phyloP scores from a whole-genome alignment of 2,113 vertebrate genomes.

The Ellobius talpinus region DNA sequence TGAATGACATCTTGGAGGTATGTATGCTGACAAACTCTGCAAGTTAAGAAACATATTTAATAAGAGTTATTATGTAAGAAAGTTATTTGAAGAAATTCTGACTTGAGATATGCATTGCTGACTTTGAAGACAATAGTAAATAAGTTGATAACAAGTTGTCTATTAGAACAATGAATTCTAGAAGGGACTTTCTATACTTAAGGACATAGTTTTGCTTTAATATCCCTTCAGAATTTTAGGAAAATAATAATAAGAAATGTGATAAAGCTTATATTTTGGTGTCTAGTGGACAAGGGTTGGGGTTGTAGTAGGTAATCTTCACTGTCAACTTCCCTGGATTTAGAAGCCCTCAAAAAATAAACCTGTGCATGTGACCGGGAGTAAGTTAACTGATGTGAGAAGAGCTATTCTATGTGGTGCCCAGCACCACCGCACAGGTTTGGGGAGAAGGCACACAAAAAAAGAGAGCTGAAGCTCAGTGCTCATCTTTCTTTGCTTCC shows the following conservation, averaged over 20 bases:
- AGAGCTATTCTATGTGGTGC: not conserved
- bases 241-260: not conserved
- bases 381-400: not conserved
- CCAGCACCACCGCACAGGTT: not conserved
- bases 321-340: not conserved
- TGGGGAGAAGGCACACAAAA: not conserved
- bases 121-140: too few species aligned
- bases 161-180: not conserved
- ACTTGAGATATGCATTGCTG: not conserved
- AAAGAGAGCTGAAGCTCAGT: not conserved
- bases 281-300: too few species aligned
- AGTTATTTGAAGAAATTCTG: not conserved
- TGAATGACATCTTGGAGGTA: not conserved
- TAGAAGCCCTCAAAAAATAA: not conserved
- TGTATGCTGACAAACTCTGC: not conserved
- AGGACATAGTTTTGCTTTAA: not conserved
- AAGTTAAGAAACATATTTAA: slow-evolving; percentile 13
- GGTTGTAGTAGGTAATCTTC: not conserved
- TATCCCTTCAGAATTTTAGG: not conserved
- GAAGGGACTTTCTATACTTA: not conserved
- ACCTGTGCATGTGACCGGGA: not conserved
- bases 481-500: not conserved
- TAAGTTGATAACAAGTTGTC: not conserved
- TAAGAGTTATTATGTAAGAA: not conserved
- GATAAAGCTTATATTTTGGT: not conserved